Base-by-base conservation (phyloP, 2,797 vertebrate species). In the Hyperoplus immaculatus region DNA sequence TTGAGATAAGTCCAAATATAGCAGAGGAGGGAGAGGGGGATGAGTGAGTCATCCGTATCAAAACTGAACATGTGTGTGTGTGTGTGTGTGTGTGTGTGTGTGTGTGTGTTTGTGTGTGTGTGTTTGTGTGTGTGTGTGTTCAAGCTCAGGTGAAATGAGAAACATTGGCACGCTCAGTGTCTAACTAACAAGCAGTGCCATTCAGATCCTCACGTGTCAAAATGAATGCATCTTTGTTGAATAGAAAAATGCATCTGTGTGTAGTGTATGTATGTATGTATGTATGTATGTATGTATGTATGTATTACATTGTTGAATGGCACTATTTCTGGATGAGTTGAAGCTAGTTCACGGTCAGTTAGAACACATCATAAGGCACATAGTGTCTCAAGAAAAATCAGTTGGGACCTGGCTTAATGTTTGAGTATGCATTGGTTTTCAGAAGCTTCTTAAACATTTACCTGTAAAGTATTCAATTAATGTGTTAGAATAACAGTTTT, bases 1-100 rank as follows among this genome's bases (percentile, higher is more conserved):
- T 63, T 8, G 84, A 93, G 91, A 93, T 89, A 82, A 89, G 57
- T 88, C 92, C 89, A 92, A 92, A 93, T 93, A 94, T 94, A 95
- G 92, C 90, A 87, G 69, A 69, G 61, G 75, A 85, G 67, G 80
- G 59, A 83, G 80, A 84, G 61, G 79, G 71, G 76, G 77, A 69
- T 45, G 79, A 65, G 80, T 92, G 94, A 94, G 84, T 95, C 93
- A 94, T 91, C 88, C 55, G n/a, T 42, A 91, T 91, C 82, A 88
- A 29, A 29, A 77, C 85, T 80, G 46, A 77, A 82, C 14, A 21
- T 41, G 53, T 69, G 66, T 62, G 50, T 42, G 55, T 63, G 18
- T n/a, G 62, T 46, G 63, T 69, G 64, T 60, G 13, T 43, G 42
- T 29, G 50, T 53, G 57, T 68, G 63, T 53, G 54, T 64, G 69